phyloP scores from a whole-genome alignment of 2,113 vertebrate genomes.

The Penelope pileata region DNA sequence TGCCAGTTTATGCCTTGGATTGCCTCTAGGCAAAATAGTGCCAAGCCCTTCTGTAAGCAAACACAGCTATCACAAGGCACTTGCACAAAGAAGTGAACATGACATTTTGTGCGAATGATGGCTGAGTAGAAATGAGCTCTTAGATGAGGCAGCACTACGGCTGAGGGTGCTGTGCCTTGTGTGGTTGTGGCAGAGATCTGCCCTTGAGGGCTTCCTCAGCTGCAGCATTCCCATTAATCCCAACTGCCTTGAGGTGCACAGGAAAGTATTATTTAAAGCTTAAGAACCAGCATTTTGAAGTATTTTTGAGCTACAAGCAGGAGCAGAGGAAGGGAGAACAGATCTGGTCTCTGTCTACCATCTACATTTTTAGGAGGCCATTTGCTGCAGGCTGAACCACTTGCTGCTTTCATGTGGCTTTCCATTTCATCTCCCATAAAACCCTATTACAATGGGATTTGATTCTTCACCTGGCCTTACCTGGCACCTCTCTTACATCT shows the following conservation, averaged over 20 bases:
- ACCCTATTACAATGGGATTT: neutral
- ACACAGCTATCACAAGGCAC: neutral
- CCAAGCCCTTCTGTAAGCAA: constrained; percentile 36
- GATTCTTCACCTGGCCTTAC: constrained; percentile 38
- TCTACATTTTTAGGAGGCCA: constrained; percentile 25
- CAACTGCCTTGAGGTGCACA: neutral
- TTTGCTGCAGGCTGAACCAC: constrained; percentile 24
- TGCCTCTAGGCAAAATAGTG: neutral
- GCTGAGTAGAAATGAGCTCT: neutral
- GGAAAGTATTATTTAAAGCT: constrained; percentile 25
- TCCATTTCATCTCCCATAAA: constrained; percentile 15
- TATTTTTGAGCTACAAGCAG: constrained; percentile 40
- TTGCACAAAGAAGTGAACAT: neutral
- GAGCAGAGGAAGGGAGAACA: constrained; percentile 17
- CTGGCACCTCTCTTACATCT: neutral
- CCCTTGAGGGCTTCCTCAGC: neutral
- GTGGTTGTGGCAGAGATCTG: neutral
- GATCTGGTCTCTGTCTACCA: neutral
- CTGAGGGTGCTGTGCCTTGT: neutral
- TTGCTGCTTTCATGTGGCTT: constrained; percentile 52
- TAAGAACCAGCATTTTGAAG: constrained; percentile 48
- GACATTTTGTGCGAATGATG: neutral
- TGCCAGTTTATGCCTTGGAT: neutral
- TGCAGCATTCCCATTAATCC: neutral
- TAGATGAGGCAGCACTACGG: neutral